These are phyloP conservation scores for Antheraea assamensis DNA, from an alignment of 2,888 invertebrate genomes.

Conservation along the genomic window DNA sequence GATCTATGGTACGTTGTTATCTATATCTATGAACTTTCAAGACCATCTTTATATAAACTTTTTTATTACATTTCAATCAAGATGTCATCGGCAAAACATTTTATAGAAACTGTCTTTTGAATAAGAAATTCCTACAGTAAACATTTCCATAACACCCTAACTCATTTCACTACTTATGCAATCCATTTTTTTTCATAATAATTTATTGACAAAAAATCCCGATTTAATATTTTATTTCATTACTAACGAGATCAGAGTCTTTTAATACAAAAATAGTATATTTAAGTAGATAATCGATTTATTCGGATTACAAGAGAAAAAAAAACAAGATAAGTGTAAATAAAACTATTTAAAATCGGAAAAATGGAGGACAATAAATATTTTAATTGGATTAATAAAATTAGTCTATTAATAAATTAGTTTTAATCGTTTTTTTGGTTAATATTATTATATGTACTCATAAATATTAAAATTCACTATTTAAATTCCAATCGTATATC, in stretches of 20 bases:
- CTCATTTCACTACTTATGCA: neutral
- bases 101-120: neutral
- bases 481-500: no score
- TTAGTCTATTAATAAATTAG: neutral
- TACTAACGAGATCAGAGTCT: conserved; percentile 7
- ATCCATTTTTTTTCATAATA: neutral
- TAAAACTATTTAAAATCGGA: neutral
- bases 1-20: neutral
- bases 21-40: no score
- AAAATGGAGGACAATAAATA: neutral
- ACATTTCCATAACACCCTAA: neutral
- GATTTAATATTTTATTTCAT: conserved; percentile 6
- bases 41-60: neutral
- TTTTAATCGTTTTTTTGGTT: no score
- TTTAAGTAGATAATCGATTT: neutral
- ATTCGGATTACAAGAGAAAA: neutral
- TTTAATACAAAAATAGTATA: neutral
- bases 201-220: conserved; percentile 16
- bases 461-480: neutral
- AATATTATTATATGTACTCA: neutral
- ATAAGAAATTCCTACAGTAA: neutral
- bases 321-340: neutral
- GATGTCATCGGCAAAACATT: neutral
- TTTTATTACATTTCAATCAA: neutral
- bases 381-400: neutral